Evolutionary conservation across 2,797 vertebrate species (phyloP).

Genomic region (Tolypeutes matacus): DNA sequence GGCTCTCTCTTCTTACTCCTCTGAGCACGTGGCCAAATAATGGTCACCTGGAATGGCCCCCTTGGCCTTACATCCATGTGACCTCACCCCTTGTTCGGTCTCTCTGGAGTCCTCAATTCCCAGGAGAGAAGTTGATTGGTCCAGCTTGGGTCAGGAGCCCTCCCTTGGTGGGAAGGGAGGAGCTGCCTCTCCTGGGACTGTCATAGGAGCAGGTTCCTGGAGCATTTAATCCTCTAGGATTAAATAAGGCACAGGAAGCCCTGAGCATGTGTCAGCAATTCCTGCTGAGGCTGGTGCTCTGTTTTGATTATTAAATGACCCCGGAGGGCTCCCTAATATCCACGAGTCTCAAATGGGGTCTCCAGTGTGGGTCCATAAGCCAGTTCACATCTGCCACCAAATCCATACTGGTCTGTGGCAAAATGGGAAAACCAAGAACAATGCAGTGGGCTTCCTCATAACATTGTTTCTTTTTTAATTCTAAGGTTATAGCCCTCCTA

Average conservation of each 20-base stretch:
- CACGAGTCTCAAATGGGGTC: no score
- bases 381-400: neutral
- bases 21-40: neutral
- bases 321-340: neutral
- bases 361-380: fast-evolving
- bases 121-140: no score
- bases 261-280: no score
- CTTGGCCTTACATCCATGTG: neutral
- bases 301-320: neutral
- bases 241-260: no score
- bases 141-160: no score
- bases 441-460: neutral
- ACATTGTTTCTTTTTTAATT: neutral
- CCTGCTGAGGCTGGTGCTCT: no score
- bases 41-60: neutral
- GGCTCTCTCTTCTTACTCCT: neutral
- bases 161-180: neutral
- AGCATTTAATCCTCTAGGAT: no score
- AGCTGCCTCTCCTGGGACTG: neutral
- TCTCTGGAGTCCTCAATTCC: neutral
- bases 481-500: no score
- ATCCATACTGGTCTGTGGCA: neutral
- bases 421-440: neutral
- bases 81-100: neutral
- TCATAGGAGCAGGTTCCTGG: fast-evolving